A percentile compares a stretch with the other conserved stretches of the same genome.
Conservation (phyloP, 1,140 invertebrate species). For the Sitobion miscanthi region DNA sequence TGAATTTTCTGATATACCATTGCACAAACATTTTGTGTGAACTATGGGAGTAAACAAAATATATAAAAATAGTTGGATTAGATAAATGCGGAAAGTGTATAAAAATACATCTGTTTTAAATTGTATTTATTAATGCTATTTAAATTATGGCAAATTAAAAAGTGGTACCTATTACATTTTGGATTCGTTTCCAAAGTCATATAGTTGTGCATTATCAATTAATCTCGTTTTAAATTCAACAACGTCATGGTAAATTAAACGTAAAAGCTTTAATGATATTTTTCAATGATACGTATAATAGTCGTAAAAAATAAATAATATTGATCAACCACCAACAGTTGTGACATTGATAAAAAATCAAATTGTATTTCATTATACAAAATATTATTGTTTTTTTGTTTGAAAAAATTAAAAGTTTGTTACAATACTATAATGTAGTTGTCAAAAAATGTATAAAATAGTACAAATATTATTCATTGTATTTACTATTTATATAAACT, state of each 20-base stretch:
- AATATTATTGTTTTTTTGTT: background rate
- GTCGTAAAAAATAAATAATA: background rate
- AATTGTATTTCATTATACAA: background rate
- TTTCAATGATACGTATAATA: conserved; percentile 29
- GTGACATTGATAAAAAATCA: background rate
- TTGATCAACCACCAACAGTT: background rate
- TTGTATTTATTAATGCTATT: conserved; percentile 25
- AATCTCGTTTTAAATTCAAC: conserved; percentile 14
- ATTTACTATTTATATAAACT: background rate
- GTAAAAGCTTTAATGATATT: background rate
- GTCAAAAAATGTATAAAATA: background rate
- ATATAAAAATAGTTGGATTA: conserved; percentile 27
- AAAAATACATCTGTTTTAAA: conserved; percentile 38
- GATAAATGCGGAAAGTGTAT: conserved; percentile 35
- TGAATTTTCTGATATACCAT: conserved; percentile 19
- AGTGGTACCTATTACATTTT: background rate
- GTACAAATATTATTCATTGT: background rate
- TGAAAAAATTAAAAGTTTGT: background rate
- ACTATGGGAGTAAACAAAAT: conserved; percentile 10
- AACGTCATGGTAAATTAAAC: background rate
- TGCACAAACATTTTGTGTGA: conserved; percentile 23
- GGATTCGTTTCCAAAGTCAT: conserved; percentile 28
- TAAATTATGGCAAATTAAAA: conserved; percentile 37
- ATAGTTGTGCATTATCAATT: conserved; percentile 12
- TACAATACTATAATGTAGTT: background rate